Evolutionary conservation across 2,888 invertebrate genomes (phyloP), one percentile per base, ranked within the genome.

Genomic region (Tetranychus piercei): DNA sequence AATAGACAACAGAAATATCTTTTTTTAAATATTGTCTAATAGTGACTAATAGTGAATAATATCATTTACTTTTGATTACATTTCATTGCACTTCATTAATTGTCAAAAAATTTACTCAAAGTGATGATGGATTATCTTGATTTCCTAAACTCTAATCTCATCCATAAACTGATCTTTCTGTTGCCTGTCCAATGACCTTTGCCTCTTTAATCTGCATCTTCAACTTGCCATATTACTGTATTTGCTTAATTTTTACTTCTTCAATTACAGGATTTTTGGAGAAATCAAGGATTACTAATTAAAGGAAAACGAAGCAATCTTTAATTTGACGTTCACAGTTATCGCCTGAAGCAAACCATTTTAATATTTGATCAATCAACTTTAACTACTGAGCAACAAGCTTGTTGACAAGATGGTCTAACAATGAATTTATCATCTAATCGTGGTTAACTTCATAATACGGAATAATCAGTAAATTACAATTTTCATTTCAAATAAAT

Each of bases 231-330:
- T 44, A n/a, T 44, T 44, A 44, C 6, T 44, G 9, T 43, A 20
- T 71, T 8, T 23, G 15, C 44, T 71, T 71, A 11, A 34, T n/a
- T 18, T 71, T 43, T 7, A 34, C 11, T 6, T 71, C 7, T 15
- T 20, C 15, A n/a, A 34, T 71, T n/a, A 15, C 20, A 71, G 71
- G 44, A 44, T 34, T 34, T 44, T 15, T 71, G 71, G 71, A 23
- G 34, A 43, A 71, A 71, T n/a, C 71, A 71, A 44, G 71, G 71
- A 71, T 44, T 71, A 15, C 44, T 71, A 7, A 45, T 71, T 44
- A 71, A 71, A 34, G 71, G 71, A n/a, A 71, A 71, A 44, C 20
- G 44, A 71, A 34, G 20, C 18, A 23, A 71, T 43, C 45, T 71
- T 15, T 71, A 34, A 71, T 22, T 34, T 3, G 34, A 34, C 34